Evolutionary conservation across 2,797 vertebrate genomes (phyloP).

Genomic region (Malacoraja senta): DNA sequence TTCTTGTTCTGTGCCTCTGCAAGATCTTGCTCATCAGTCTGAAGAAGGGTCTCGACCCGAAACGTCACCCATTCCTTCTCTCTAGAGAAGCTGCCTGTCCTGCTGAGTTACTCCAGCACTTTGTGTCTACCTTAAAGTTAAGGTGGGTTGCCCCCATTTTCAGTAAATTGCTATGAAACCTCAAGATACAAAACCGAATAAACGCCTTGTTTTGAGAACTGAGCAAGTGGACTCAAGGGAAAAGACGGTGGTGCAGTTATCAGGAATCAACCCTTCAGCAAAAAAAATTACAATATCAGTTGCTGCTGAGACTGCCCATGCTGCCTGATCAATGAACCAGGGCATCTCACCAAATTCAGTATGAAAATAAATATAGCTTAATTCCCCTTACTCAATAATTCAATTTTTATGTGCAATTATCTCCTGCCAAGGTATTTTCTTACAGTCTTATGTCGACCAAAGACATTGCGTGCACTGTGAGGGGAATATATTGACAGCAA

Average conservation of each 20-base stretch:
- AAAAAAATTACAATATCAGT: neutral
- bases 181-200: neutral
- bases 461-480: neutral
- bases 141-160: neutral
- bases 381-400: neutral
- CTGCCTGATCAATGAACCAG: neutral
- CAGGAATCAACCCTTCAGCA: neutral
- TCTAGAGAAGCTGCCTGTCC: too few species aligned
- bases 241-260: too few species aligned
- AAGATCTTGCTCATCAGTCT: too few species aligned
- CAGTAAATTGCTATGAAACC: neutral
- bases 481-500: neutral
- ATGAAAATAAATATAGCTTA: neutral
- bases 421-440: conserved; percentile 9
- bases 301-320: neutral
- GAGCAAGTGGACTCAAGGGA: neutral
- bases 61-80: too few species aligned
- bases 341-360: neutral
- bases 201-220: neutral
- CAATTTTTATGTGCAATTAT: neutral
- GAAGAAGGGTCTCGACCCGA: too few species aligned
- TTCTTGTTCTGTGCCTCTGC: neutral
- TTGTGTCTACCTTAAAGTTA: neutral
- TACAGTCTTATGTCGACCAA: neutral
- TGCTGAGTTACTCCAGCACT: neutral